phyloP scores from a whole-genome alignment of 2,888 invertebrate genomes.

The Ormyrus pomaceus region DNA sequence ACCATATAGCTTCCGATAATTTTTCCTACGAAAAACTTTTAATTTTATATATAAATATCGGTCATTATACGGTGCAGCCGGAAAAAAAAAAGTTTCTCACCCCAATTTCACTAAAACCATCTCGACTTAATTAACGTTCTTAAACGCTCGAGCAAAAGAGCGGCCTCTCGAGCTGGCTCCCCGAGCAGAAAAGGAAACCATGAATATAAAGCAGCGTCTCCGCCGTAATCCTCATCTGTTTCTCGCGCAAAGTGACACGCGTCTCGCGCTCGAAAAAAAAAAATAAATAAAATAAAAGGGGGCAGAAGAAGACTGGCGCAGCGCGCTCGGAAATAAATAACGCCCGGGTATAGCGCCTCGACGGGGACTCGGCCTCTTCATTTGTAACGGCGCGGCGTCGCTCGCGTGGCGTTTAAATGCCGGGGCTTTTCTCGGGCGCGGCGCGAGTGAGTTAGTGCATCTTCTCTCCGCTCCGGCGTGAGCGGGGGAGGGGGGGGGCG shows the following conservation, averaged over 20 bases:
- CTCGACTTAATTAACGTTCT: not conserved
- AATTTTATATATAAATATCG: too few species aligned
- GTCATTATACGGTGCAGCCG: too few species aligned
- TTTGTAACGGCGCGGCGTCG: slow-evolving; percentile 24
- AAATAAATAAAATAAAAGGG: too few species aligned
- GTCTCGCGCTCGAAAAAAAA: too few species aligned
- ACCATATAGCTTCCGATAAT: too few species aligned
- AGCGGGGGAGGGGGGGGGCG: too few species aligned
- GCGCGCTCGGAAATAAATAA: slow-evolving; percentile 38
- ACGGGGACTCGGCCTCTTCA: slow-evolving; percentile 27
- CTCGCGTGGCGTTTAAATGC: slow-evolving; percentile 5
- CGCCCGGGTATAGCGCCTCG: not conserved
- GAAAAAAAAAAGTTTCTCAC: not conserved
- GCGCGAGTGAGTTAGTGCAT: slow-evolving; percentile 21
- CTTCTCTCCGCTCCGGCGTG: not conserved
- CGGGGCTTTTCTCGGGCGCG: not conserved
- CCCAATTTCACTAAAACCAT: not conserved
- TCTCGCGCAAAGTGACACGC: not conserved
- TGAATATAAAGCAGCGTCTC: slow-evolving; percentile 19
- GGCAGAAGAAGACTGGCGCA: not conserved
- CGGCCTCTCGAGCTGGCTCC: not conserved
- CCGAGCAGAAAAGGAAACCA: slow-evolving; percentile 4
- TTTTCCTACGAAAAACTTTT: too few species aligned
- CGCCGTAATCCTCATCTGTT: not conserved
- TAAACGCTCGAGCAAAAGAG: not conserved